These are phyloP conservation scores for Chelonoidis abingdonii DNA, from an alignment of 2,113 vertebrate species.

Conservation along the genomic window DNA sequence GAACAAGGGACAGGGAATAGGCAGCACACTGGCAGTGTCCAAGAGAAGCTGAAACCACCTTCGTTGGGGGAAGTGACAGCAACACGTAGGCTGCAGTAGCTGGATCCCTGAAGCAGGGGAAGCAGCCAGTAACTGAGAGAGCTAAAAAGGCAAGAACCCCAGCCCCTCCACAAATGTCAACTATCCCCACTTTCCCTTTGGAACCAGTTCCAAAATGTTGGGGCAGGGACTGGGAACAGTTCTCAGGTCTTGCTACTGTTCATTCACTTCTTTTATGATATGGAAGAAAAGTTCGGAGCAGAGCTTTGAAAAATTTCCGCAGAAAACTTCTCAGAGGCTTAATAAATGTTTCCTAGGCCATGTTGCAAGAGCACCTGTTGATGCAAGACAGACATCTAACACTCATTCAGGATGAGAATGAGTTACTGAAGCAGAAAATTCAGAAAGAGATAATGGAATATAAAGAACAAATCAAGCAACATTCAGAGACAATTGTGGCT, in stretches of 20 bases:
- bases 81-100: neutral
- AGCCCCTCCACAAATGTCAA: neutral
- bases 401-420: neutral
- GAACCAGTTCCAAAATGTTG: neutral
- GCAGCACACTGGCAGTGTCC: too few species aligned
- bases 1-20: neutral
- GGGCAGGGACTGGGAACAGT: neutral
- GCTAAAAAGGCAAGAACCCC: neutral
- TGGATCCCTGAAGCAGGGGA: neutral
- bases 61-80: neutral
- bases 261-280: neutral
- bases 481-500: constrained; percentile 82
- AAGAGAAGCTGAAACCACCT: too few species aligned
- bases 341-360: neutral
- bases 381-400: constrained; percentile 5
- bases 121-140: neutral
- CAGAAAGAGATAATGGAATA: constrained; percentile 71
- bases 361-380: constrained; percentile 30
- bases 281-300: neutral
- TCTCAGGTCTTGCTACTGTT: neutral
- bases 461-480: constrained; percentile 84
- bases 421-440: constrained; percentile 53
- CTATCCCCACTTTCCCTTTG: neutral
- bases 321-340: fast-evolving
- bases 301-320: neutral